Conservation (phyloP, 1,140 invertebrate species). For the Drosophila neocordata region DNA sequence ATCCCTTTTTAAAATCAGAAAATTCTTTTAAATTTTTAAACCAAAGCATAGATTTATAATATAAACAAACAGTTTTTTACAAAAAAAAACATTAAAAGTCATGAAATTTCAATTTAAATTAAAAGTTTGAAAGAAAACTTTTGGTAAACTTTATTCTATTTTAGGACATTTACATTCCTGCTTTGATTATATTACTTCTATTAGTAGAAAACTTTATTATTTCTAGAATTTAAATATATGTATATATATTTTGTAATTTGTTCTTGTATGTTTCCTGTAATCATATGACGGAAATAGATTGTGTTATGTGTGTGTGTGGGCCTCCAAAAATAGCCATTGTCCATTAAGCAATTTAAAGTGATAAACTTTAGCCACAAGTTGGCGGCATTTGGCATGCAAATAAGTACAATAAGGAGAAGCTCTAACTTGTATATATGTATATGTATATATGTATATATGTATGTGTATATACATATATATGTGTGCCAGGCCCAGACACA, state of each 20-base stretch:
- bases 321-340: conserved; percentile 51
- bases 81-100: conserved; percentile 15
- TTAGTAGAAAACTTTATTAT: neutral
- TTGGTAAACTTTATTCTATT: neutral
- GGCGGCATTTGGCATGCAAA: conserved; percentile 31
- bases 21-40: too few relatives aligned
- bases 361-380: conserved; percentile 36
- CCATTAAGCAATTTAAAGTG: conserved; percentile 73
- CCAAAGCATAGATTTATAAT: too few relatives aligned
- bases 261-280: conserved; percentile 1
- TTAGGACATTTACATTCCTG: neutral
- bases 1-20: too few relatives aligned
- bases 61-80: too few relatives aligned
- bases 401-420: conserved; percentile 19
- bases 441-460: conserved; percentile 41
- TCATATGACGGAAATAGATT: conserved; percentile 41
- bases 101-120: conserved; percentile 23
- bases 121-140: neutral
- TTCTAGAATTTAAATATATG: neutral
- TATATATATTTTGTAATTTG: neutral
- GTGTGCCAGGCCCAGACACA: conserved; percentile 25
- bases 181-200: neutral
- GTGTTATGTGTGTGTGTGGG: neutral
- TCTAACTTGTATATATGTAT: conserved; percentile 28
- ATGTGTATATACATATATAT: conserved; percentile 30